Conservation (phyloP, 2,797 vertebrate genomes). For the Brachyrhaphis roseni region DNA sequence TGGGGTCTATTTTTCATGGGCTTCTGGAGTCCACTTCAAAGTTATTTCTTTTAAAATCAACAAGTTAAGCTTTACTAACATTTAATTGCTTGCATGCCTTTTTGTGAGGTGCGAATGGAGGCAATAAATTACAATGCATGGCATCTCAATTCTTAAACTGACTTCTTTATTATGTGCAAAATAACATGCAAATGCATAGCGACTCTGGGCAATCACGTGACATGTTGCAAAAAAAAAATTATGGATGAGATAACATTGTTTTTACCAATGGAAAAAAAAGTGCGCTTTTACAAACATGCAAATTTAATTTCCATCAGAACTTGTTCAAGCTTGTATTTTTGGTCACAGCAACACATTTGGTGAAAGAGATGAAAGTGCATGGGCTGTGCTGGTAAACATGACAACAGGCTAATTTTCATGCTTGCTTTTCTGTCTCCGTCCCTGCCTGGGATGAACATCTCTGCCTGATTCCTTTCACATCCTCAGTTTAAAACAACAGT, state of each 20-base stretch:
- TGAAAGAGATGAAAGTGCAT: slow-evolving; percentile 44
- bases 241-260: slow-evolving; percentile 2
- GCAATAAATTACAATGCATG: slow-evolving; percentile 37
- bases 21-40: not conserved
- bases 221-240: not conserved
- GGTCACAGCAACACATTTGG: slow-evolving; percentile 37
- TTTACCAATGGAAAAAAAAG: slow-evolving; percentile 19
- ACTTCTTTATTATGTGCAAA: slow-evolving; percentile 9
- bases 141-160: slow-evolving; percentile 1
- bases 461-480: slow-evolving; percentile 59
- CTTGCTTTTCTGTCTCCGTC: slow-evolving; percentile 27
- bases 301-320: slow-evolving; percentile 1
- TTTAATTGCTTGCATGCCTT: slow-evolving; percentile 49
- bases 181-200: slow-evolving; percentile 46
- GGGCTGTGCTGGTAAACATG: slow-evolving; percentile 36
- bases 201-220: slow-evolving; percentile 9
- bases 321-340: slow-evolving; percentile 12
- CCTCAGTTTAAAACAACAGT: not conserved
- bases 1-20: slow-evolving; percentile 13
- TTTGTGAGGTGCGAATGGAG: slow-evolving; percentile 15
- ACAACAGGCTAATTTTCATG: slow-evolving; percentile 28
- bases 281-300: not conserved
- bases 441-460: slow-evolving; percentile 37
- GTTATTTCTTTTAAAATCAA: not conserved
- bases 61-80: slow-evolving; percentile 35